These are phyloP conservation scores for Tachuris rubrigastra DNA, from an alignment of 2,113 vertebrate species.

Conservation along the genomic window DNA sequence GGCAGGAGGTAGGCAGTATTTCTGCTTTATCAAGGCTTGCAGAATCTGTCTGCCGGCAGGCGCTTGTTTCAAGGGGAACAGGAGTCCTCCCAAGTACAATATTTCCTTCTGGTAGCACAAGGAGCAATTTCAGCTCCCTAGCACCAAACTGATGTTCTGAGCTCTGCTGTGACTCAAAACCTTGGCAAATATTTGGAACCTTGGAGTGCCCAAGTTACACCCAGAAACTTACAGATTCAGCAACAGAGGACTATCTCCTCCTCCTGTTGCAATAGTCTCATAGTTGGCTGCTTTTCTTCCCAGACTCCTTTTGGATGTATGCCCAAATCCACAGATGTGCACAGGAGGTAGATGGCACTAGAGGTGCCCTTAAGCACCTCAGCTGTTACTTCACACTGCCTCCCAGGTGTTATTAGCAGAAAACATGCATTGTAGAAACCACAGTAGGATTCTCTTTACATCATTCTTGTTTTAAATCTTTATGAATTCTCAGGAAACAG, in stretches of 20 bases:
- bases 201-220: slow-evolving; percentile 14
- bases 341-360: slow-evolving; percentile 77
- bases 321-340: slow-evolving; percentile 74
- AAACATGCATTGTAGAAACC: slow-evolving; percentile 45
- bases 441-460: slow-evolving; percentile 43
- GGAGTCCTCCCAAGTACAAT: background rate
- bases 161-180: background rate
- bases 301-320: slow-evolving; percentile 68
- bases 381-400: slow-evolving; percentile 66
- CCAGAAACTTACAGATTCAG: slow-evolving; percentile 34
- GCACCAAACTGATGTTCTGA: background rate
- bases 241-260: slow-evolving; percentile 49
- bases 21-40: background rate
- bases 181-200: background rate
- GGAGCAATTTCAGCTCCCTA: background rate
- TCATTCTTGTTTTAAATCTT: slow-evolving; percentile 38
- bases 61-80: background rate
- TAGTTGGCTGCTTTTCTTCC: slow-evolving; percentile 65
- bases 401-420: slow-evolving; percentile 62
- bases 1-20: background rate
- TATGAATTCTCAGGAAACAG: slow-evolving; percentile 19
- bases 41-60: background rate
- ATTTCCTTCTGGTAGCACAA: background rate
- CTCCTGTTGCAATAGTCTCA: slow-evolving; percentile 40
- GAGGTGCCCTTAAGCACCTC: slow-evolving; percentile 65